Base-by-base conservation (phyloP, 2,797 vertebrate genomes). In the Sphenodon punctatus region DNA sequence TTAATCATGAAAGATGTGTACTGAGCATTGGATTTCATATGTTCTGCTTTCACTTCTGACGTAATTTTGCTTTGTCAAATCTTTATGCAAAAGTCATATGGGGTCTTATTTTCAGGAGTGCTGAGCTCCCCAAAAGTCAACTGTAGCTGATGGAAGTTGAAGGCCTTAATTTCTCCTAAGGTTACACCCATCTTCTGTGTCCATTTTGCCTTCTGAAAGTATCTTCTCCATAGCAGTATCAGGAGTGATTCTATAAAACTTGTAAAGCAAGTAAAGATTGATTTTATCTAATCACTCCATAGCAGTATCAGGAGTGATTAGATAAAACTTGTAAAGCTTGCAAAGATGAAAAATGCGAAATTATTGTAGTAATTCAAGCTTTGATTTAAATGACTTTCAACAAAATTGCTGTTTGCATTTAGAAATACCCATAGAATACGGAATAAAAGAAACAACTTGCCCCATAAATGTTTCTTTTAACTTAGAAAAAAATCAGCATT, bases 361-460 rank as follows among this genome's bases (percentile, higher is more conserved):
- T 75, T 77, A 72, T 25, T 69, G 71, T 59, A 60, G 8, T 39
- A 46, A 78, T 71, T 32, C 16, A 58, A 59, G 27, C 39, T 59
- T 82, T 38, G n/a, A n/a, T 27, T 64, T 75, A 27, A 89, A 85
- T 42, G 3, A 80, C 80, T 68, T 86, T 80, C 77, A 80, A 64
- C 46, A 83, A 67, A 76, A 49, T 32, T 46, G 41, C 53, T 69
- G 66, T 58, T 77, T 82, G 34, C 6, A 48, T 83, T 83, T 77
- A n/a, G 25, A 78, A 86, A 73, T 66, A 34, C 17, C 82, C 81
- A 63, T 30, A 25, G 81, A 66, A 86, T 39, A 68, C 3, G 25
- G 71, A 84, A 73, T 63, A 16, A 90, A 86, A 82, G 73, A 88
- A 87, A 64, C 49, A 85, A 43, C 41, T n/a, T 79, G 48, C 59